Evolutionary conservation across 2,113 vertebrate species (phyloP).

Genomic region (Ciconia boyciana): DNA sequence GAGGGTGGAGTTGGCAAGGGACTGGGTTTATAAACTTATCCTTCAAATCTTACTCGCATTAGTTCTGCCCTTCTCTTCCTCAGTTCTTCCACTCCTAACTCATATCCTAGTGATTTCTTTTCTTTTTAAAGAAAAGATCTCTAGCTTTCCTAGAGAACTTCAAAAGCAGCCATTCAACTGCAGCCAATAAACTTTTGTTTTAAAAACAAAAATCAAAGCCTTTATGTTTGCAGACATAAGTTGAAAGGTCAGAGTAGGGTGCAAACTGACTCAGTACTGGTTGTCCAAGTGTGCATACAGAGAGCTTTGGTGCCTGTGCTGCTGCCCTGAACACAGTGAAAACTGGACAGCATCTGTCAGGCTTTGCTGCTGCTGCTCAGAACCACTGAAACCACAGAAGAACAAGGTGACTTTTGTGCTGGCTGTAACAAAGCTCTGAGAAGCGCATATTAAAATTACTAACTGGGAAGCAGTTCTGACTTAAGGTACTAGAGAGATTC

Average conservation of each 20-base stretch:
- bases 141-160: neutral
- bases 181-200: neutral
- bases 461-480: neutral
- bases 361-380: neutral
- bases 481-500: neutral
- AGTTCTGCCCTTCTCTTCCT: neutral
- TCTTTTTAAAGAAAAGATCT: neutral
- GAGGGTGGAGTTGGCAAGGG: neutral
- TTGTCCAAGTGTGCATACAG: neutral
- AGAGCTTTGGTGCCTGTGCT: neutral
- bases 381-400: neutral
- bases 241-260: neutral
- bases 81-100: neutral
- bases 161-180: neutral
- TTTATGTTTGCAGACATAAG: neutral
- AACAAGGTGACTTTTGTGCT: neutral
- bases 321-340: neutral
- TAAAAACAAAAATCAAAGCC: neutral
- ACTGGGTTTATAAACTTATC: neutral
- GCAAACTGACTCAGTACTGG: neutral
- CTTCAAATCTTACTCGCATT: neutral
- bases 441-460: neutral
- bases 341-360: neutral
- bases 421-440: neutral
- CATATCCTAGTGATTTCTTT: neutral